Percentiles rank a stretch among this genome's conserved stretches.
These are phyloP conservation scores for Archivesica marissinica DNA, from an alignment of 1,140 invertebrate species.

Conservation along the genomic window DNA sequence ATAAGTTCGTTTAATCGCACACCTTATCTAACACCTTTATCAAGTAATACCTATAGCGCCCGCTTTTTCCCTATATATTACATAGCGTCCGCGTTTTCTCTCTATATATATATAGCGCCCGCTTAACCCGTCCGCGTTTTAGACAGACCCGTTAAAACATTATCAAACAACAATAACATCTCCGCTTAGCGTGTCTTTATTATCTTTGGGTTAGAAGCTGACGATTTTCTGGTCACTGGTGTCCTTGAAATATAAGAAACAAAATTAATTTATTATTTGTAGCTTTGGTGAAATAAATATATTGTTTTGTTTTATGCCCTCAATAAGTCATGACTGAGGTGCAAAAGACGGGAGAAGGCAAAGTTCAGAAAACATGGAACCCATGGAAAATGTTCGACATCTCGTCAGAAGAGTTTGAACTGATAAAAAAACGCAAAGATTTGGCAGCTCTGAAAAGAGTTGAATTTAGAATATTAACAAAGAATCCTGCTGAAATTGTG, in stretches of 20 bases:
- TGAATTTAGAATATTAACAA: constrained; percentile 89
- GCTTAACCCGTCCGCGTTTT: too few species aligned
- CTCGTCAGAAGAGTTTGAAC: constrained; percentile 78
- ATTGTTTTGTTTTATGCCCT: not conserved
- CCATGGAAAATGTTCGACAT: constrained; percentile 81
- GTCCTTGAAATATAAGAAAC: not conserved
- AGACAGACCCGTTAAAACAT: not conserved
- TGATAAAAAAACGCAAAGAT: constrained; percentile 86
- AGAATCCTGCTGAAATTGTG: constrained; percentile 86
- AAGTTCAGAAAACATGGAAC: constrained; percentile 63
- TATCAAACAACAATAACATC: not conserved
- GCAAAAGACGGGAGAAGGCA: not conserved
- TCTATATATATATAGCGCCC: too few species aligned
- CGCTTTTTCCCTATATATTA: too few species aligned
- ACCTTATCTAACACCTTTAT: too few species aligned
- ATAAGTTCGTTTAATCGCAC: too few species aligned
- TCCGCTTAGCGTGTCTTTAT: not conserved
- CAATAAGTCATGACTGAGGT: not conserved
- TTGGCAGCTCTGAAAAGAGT: constrained; percentile 86
- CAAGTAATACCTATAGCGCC: too few species aligned
- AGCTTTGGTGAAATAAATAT: not conserved
- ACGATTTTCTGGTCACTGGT: not conserved
- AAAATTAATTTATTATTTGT: not conserved
- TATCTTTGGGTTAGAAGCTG: not conserved
- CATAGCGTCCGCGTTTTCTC: too few species aligned